Evolutionary conservation across 2,113 vertebrate species (phyloP).

Genomic region (Cyphomyrus plagiostoma): DNA sequence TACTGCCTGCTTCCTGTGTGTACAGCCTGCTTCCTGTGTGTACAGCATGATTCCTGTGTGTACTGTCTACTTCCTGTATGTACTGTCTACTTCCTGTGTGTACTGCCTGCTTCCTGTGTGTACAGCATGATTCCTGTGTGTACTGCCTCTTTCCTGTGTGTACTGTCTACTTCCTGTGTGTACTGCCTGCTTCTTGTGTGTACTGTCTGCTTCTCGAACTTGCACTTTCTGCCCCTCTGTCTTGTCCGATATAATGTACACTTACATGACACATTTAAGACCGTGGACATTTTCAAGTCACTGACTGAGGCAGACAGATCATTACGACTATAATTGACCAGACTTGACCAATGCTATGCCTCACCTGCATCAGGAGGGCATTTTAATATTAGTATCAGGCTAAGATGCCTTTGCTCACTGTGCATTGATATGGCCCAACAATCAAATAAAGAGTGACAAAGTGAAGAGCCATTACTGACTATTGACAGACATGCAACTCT

Average conservation of each 20-base stretch:
- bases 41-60: neutral
- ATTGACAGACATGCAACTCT: neutral
- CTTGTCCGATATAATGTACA: neutral
- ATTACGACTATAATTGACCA: neutral
- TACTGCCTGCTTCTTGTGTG: neutral
- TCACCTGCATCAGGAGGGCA: neutral
- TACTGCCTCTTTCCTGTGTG: neutral
- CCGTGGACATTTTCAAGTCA: neutral
- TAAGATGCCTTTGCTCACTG: neutral
- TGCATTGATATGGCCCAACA: neutral
- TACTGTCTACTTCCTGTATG: neutral
- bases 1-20: neutral
- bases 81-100: neutral
- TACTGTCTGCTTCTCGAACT: neutral
- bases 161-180: neutral
- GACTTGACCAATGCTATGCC: neutral
- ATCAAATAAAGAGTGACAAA: neutral
- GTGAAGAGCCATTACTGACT: neutral
- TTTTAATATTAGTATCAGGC: neutral
- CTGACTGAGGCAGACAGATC: neutral
- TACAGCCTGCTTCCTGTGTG: neutral
- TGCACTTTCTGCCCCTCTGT: neutral
- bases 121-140: neutral
- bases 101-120: neutral
- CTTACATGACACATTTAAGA: neutral